Evolutionary conservation across 2,888 invertebrate genomes (phyloP), one percentile per base, ranked within the genome.

Genomic region (Sicus ferrugineus): DNA sequence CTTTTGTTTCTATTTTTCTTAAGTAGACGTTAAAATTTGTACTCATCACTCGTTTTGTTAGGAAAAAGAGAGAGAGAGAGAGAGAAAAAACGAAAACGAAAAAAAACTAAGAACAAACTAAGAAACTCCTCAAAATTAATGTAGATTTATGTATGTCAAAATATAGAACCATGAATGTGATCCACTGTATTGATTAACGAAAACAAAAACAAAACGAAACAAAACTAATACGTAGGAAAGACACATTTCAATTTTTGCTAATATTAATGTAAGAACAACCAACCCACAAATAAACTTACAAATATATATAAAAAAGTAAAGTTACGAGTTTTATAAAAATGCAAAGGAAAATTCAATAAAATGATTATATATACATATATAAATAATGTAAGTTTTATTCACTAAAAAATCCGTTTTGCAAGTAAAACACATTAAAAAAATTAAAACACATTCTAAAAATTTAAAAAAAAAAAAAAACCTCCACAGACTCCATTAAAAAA

Each of bases 141-240:
- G 67, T 67, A 67, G 67, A 67, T 67, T 61, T 67, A 67, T 67
- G 59, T 72, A 67, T 67, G 67, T 67, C 67, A 67, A 67, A 46
- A 68, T 80, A 81, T 82, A 83, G 81, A 81, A 81, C 81, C 72
- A 75, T 76, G 73, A 71, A 81, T 81, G 83, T 84, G 81, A 81
- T 81, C 82, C 46, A 67, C 58, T 67, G 67, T 84, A 84, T 79
- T 81, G 76, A 78, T 78, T 76, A 73, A 69, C 68, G 38, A 62
- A 69, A 71, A 59, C 3, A 26, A 73, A 72, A 68, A 72, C 56
- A 70, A 59, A 68, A 68, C 69, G 52, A 42, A 69, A 68, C 54
- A 75, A 77, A 71, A 71, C 72, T 70, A 65, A 54, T 67, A 52
- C 67, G 46, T 69, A 72, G 72, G 67, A 71, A 74, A 68, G 68